These are phyloP conservation scores for Leptura quadrifasciata DNA, from an alignment of 2,888 invertebrate genomes.

Conservation along the genomic window DNA sequence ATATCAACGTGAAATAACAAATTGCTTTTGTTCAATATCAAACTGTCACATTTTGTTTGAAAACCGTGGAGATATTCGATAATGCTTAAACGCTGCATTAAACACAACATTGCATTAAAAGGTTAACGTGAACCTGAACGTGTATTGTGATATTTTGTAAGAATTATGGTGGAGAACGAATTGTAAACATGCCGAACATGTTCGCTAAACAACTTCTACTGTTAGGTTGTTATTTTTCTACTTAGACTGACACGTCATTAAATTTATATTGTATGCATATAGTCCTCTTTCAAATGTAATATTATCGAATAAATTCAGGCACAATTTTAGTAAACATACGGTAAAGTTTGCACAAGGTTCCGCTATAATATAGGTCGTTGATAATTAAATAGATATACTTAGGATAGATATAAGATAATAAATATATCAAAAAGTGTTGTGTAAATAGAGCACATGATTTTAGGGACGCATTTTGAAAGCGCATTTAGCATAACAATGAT, in stretches of 20 bases:
- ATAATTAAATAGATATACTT: slow-evolving; percentile 15
- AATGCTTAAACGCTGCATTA: background rate
- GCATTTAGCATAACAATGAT: too few species aligned
- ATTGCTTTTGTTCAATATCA: slow-evolving; percentile 2
- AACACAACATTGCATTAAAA: background rate
- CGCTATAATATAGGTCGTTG: slow-evolving; percentile 10
- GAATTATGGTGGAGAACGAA: background rate
- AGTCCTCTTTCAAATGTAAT: background rate
- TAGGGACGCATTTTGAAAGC: background rate
- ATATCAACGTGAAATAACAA: background rate
- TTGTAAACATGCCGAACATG: background rate
- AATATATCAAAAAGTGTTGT: background rate
- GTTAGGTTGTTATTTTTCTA: background rate
- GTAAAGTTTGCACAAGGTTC: slow-evolving; percentile 21
- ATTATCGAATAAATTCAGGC: background rate
- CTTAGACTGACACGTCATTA: background rate
- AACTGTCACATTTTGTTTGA: background rate
- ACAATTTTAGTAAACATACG: slow-evolving; percentile 19
- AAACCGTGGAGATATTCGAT: background rate
- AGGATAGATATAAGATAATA: slow-evolving; percentile 13
- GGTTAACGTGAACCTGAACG: background rate
- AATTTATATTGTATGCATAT: background rate
- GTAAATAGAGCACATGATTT: background rate
- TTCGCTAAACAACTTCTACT: background rate
- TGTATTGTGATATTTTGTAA: too few species aligned